Evolutionary conservation across 2,888 invertebrate genomes (phyloP).

Genomic region (Silvanus unidentatus): DNA sequence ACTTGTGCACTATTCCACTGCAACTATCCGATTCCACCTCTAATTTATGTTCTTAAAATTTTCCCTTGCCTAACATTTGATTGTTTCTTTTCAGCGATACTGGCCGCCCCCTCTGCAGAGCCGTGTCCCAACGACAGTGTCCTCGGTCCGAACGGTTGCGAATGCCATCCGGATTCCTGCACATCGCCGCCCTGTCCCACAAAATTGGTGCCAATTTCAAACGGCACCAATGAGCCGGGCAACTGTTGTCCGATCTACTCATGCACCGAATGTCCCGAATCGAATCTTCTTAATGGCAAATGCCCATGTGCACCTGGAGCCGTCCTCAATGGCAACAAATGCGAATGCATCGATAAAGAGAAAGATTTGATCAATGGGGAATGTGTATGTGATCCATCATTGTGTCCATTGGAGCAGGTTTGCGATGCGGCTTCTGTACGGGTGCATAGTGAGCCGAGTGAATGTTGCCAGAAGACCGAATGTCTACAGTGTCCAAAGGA

Average conservation of each 20-base stretch:
- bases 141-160: slow-evolving; percentile 28
- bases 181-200: slow-evolving; percentile 30
- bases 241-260: slow-evolving; percentile 36
- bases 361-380: slow-evolving; percentile 31
- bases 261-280: slow-evolving; percentile 35
- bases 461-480: slow-evolving; percentile 33
- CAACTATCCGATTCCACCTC: too few species aligned
- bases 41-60: too few species aligned
- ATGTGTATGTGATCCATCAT: slow-evolving; percentile 34
- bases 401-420: slow-evolving; percentile 34
- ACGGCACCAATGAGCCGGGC: slow-evolving; percentile 31
- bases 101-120: slow-evolving; percentile 30
- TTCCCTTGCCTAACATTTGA: too few species aligned
- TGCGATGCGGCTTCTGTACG: slow-evolving; percentile 35
- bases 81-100: slow-evolving; percentile 25
- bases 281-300: slow-evolving; percentile 29
- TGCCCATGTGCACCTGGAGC: slow-evolving; percentile 37
- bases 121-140: slow-evolving; percentile 36
- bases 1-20: neutral
- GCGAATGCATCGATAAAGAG: slow-evolving; percentile 33
- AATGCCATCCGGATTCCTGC: slow-evolving; percentile 33
- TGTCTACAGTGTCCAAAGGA: slow-evolving; percentile 37
- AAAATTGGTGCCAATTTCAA: slow-evolving; percentile 21
- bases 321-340: slow-evolving; percentile 29
- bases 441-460: slow-evolving; percentile 24